Evolutionary conservation across 1,140 invertebrate species (phyloP).

Genomic region (Lanistes nyassanus): DNA sequence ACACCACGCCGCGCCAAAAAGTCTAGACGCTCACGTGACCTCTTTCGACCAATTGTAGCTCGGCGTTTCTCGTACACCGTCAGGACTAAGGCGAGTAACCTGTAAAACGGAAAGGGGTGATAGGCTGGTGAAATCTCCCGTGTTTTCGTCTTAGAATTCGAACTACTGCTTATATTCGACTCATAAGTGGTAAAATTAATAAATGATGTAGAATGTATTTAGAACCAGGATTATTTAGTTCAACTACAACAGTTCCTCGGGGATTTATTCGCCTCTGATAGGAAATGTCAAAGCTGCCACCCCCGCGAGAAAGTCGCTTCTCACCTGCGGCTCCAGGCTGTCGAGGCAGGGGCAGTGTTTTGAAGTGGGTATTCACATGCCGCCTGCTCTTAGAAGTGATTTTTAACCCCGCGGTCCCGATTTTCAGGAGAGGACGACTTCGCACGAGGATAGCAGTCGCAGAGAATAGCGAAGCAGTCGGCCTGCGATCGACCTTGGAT

Average conservation of each 20-base stretch:
- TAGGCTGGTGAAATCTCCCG: conserved; percentile 26
- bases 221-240: not conserved
- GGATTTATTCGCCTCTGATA: too few species aligned
- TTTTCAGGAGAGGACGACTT: not conserved
- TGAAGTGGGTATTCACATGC: conserved; percentile 24
- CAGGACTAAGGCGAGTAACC: conserved; percentile 30
- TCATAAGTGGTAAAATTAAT: not conserved
- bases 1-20: conserved; percentile 59
- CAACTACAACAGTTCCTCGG: not conserved
- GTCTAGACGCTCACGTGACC: conserved; percentile 64
- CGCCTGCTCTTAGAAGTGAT: conserved; percentile 23
- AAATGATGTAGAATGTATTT: conserved; percentile 1
- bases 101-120: conserved; percentile 31
- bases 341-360: conserved; percentile 25
- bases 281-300: conserved; percentile 10
- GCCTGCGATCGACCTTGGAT: too few species aligned
- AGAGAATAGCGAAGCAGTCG: too few species aligned
- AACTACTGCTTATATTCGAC: conserved; percentile 15
- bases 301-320: conserved; percentile 19
- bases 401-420: conserved; percentile 21
- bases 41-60: conserved; percentile 49
- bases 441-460: too few species aligned
- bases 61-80: conserved; percentile 38
- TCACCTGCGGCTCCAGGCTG: conserved; percentile 27
- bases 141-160: conserved; percentile 20